Percentiles rank a stretch among this genome's conserved stretches.
These are phyloP conservation scores for Dasypolia templi DNA, from an alignment of 2,888 invertebrate species.

Conservation along the genomic window DNA sequence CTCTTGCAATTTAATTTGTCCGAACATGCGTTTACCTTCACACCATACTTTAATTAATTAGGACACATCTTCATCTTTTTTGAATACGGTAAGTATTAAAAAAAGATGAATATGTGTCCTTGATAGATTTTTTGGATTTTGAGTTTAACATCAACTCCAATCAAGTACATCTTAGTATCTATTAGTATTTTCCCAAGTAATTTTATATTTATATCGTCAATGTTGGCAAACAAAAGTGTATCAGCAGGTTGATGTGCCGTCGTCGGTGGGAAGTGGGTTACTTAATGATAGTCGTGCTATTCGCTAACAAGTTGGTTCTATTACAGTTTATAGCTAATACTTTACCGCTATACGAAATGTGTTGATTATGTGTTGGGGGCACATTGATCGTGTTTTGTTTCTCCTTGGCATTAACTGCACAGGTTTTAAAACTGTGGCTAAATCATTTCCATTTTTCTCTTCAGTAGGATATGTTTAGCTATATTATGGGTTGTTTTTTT, in stretches of 20 bases:
- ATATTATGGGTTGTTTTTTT: background rate
- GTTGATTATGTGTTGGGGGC: constrained; percentile 32
- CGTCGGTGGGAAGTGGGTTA: constrained; percentile 60
- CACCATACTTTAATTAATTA: constrained; percentile 21
- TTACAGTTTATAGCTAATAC: constrained; percentile 53
- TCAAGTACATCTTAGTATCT: background rate
- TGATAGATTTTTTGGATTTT: too few species aligned
- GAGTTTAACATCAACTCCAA: background rate
- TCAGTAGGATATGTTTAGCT: background rate
- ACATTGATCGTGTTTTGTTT: constrained; percentile 31
- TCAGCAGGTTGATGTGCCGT: constrained; percentile 58
- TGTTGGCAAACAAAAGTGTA: constrained; percentile 62
- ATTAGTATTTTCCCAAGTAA: constrained; percentile 27
- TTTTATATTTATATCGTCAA: constrained; percentile 31
- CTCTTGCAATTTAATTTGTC: constrained; percentile 15
- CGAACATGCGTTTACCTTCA: constrained; percentile 4
- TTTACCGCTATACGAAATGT: constrained; percentile 45
- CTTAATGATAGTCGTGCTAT: constrained; percentile 58
- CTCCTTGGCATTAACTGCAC: background rate
- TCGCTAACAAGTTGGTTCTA: constrained; percentile 52
- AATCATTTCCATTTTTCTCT: background rate
- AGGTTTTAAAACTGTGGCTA: background rate
- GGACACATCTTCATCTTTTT: constrained; percentile 10
- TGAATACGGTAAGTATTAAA: too few species aligned
- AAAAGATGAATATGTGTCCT: too few species aligned